Evolutionary conservation across 2,113 vertebrate species (phyloP), one percentile per base, ranked within the genome.

Genomic region (Aphyosemion australe): DNA sequence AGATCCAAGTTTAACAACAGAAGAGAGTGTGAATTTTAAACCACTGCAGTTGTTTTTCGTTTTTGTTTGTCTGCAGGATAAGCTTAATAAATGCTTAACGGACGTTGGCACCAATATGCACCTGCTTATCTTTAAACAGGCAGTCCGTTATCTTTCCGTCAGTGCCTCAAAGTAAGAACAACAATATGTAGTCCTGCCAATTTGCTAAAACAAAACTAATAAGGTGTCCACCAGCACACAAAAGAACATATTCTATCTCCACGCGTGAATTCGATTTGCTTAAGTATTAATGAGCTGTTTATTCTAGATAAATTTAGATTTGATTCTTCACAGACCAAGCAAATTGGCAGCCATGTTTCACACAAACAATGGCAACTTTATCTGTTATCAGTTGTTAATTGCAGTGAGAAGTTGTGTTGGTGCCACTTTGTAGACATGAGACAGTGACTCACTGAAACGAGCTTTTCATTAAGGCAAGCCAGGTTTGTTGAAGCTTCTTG

Each of bases 341-440:
- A 69, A 77, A 58, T 63, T 58, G 50, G 14, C 61, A 18, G 72
- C 3, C 12, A 57, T 31, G 31, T 65, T 72, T 84, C 54, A 77
- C 64, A 75, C 50, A 49, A 69, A 79, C 65, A 82, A 56, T 63
- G 34, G 26, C 26, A 26, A 26, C 26, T 26, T 26, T 26, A 26
- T 76, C 63, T 52, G 49, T 69, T 84, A 85, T 82, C 69, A 54
- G 68, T 51, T 49, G 53, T 58, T 79, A 78, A 72, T 83, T 78
- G 78, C 47, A 43, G 53, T 37, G 53, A 64, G 45, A 76, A 69
- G 53, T 72, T 67, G 54, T 43, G 49, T 41, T 49, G 5, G 59
- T 75, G 64, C 42, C 48, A 52, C 60, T 68, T 64, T 74, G 72
- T 18, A 55, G 21, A 45, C 6, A 6, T 13, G 39, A 75, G 74